Percentiles rank a stretch among this genome's conserved stretches.
Evolutionary conservation across 2,113 vertebrate genomes (phyloP).

Genomic region (Gobiocypris rarus): DNA sequence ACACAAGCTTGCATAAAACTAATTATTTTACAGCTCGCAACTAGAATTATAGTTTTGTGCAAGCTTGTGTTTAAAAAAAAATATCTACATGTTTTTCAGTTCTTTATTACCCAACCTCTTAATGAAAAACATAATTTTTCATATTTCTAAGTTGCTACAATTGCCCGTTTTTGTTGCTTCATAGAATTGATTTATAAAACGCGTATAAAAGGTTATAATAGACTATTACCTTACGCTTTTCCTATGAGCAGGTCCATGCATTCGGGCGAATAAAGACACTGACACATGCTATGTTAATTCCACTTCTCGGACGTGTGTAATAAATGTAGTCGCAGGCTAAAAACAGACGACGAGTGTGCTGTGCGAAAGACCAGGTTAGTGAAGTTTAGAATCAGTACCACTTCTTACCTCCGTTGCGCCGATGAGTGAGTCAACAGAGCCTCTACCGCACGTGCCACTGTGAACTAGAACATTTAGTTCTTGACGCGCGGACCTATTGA

Average conservation of each 20-base stretch:
- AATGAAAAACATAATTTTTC: not conserved
- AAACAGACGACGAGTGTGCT: conserved; percentile 7
- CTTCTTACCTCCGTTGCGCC: conserved; percentile 21
- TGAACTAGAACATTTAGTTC: conserved; percentile 36
- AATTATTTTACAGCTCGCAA: not conserved
- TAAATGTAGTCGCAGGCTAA: conserved; percentile 11
- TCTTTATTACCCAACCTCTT: not conserved
- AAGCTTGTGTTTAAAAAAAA: too few species aligned
- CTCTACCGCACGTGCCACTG: conserved; percentile 2
- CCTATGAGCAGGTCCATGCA: not conserved
- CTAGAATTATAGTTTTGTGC: too few species aligned
- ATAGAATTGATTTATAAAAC: too few species aligned
- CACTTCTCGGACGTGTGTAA: conserved; percentile 2
- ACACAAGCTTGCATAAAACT: not conserved
- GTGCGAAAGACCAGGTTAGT: conserved; percentile 7
- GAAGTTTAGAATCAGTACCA: conserved; percentile 19
- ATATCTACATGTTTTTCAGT: not conserved
- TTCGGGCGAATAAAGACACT: not conserved
- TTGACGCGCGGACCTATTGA: conserved; percentile 2
- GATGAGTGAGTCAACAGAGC: conserved; percentile 17
- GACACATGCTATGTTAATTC: conserved; percentile 10
- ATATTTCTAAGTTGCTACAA: not conserved
- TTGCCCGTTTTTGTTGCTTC: not conserved
- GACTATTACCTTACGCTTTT: not conserved
- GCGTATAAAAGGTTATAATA: not conserved